phyloP scores from a whole-genome alignment of 1,140 invertebrate species.

The Ptiloglossa arizonensis region DNA sequence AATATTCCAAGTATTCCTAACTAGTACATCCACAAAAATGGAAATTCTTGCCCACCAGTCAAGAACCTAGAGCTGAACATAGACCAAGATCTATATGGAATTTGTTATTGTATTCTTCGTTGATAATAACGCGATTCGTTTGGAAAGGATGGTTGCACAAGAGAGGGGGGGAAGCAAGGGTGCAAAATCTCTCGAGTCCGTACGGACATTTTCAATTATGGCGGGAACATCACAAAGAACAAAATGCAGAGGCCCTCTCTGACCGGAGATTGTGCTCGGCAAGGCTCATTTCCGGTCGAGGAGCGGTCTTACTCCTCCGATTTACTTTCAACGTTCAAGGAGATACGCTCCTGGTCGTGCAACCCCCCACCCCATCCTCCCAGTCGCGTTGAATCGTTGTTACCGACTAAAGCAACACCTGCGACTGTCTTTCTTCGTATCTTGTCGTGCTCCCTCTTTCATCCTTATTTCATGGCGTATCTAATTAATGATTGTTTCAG shows the following conservation, averaged over 20 bases:
- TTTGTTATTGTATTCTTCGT: slow-evolving; percentile 2
- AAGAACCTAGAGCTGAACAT: too few species aligned
- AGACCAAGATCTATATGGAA: too few species aligned
- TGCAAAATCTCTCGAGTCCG: slow-evolving; percentile 7
- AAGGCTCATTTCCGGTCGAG: slow-evolving; percentile 43
- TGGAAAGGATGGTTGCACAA: background rate
- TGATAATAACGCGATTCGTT: slow-evolving; percentile 26
- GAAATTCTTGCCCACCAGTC: too few species aligned
- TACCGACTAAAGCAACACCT: slow-evolving; percentile 57
- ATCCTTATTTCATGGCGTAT: slow-evolving; percentile 46
- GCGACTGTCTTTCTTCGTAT: slow-evolving; percentile 45
- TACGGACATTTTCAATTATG: slow-evolving; percentile 50
- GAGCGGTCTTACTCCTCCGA: slow-evolving; percentile 38
- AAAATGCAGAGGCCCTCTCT: slow-evolving; percentile 37
- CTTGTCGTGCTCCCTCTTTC: slow-evolving; percentile 30
- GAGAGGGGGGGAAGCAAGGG: slow-evolving; percentile 3
- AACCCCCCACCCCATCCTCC: too few species aligned
- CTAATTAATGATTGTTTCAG: slow-evolving; percentile 67
- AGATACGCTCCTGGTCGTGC: slow-evolving; percentile 8
- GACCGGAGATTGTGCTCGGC: slow-evolving; percentile 54
- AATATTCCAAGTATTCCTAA: too few species aligned
- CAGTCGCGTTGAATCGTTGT: slow-evolving; percentile 21
- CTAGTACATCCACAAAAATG: too few species aligned
- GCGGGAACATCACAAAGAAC: slow-evolving; percentile 39
- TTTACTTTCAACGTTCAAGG: slow-evolving; percentile 48